Evolutionary conservation across 2,113 vertebrate genomes (phyloP).

Genomic region (Zosterops hypoxanthus): DNA sequence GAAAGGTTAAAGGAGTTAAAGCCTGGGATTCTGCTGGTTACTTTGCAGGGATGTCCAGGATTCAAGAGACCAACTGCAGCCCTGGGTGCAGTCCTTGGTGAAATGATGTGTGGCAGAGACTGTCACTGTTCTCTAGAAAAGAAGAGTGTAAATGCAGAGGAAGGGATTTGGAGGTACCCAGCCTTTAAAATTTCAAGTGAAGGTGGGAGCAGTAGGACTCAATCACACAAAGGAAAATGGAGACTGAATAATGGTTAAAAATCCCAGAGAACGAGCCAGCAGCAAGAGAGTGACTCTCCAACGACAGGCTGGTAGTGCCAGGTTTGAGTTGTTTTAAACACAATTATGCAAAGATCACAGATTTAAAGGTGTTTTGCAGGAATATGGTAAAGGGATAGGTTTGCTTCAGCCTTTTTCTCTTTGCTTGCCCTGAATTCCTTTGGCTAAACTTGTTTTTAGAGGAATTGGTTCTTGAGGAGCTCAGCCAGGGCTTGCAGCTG

Average conservation of each 20-base stretch:
- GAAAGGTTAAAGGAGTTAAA: not conserved
- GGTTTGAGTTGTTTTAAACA: not conserved
- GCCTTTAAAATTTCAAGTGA: not conserved
- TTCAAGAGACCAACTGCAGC: not conserved
- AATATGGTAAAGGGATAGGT: not conserved
- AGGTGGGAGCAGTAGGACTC: not conserved
- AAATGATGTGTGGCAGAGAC: not conserved
- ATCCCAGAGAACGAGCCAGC: not conserved
- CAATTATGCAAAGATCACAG: not conserved
- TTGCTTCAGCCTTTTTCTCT: not conserved
- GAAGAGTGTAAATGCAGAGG: not conserved
- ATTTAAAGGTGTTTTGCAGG: not conserved
- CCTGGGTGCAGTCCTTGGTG: not conserved
- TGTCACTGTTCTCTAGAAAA: not conserved
- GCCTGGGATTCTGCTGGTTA: not conserved
- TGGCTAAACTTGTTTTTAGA: not conserved
- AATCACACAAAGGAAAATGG: not conserved
- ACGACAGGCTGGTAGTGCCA: not conserved
- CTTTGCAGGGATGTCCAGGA: not conserved
- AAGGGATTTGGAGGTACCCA: not conserved
- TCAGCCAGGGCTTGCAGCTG: not conserved
- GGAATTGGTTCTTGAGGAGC: not conserved
- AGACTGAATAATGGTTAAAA: not conserved
- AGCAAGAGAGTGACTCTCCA: not conserved
- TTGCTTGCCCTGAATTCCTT: not conserved